Evolutionary conservation across 2,797 vertebrate species (phyloP).

Genomic region (Sebastes elongatus): DNA sequence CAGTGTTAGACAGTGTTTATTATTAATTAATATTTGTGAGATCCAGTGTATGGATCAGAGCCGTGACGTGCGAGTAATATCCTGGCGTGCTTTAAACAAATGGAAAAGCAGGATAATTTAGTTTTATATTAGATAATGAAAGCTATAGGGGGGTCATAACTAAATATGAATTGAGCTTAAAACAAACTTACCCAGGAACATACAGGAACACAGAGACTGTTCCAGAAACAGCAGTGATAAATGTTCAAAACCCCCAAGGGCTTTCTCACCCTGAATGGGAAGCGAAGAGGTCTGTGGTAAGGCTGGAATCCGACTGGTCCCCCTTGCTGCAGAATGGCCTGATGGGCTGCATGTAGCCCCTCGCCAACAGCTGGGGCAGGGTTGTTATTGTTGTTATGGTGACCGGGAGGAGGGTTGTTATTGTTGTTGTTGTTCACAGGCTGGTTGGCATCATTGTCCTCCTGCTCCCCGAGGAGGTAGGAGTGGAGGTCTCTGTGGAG

Average conservation of each 20-base stretch:
- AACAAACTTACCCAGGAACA: too few species aligned
- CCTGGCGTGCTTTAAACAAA: too few species aligned
- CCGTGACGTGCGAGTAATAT: too few species aligned
- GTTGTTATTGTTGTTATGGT: constrained; percentile 91
- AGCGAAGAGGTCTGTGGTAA: constrained; percentile 93
- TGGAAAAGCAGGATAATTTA: too few species aligned
- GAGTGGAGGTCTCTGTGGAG: constrained; percentile 93
- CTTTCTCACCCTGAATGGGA: constrained; percentile 91
- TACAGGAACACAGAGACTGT: background rate
- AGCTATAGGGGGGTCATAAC: too few species aligned
- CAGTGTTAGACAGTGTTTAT: too few species aligned
- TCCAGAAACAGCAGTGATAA: background rate
- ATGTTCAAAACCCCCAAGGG: background rate
- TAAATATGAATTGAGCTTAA: too few species aligned
- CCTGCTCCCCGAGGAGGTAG: constrained; percentile 97
- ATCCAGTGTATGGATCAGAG: too few species aligned
- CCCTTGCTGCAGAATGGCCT: constrained; percentile 98
- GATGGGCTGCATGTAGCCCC: constrained; percentile 96
- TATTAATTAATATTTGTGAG: too few species aligned
- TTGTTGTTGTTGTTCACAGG: constrained; percentile 94
- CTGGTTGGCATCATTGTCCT: constrained; percentile 94
- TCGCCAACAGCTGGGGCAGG: constrained; percentile 93
- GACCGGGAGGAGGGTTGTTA: constrained; percentile 90
- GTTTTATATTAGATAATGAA: too few species aligned
- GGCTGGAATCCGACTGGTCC: constrained; percentile 98